A percentile compares a stretch with the other conserved stretches of the same genome.
Conservation (phyloP, 2,797 vertebrate species). For the Pogoniulus pusillus region DNA sequence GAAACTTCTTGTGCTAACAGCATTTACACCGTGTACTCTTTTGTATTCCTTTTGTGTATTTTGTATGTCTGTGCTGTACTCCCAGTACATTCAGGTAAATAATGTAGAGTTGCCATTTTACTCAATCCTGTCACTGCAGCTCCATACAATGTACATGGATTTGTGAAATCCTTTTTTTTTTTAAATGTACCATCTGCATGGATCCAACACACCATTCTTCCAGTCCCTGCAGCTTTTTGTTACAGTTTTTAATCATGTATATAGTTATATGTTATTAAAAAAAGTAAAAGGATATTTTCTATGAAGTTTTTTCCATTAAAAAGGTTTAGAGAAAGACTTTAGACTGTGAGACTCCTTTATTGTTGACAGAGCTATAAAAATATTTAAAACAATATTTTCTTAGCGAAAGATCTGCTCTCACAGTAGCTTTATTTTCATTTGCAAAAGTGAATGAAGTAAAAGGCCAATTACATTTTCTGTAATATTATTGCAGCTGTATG, state of each 20-base stretch:
- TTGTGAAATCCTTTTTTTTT: slow-evolving; percentile 35
- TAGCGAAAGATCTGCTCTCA: slow-evolving; percentile 57
- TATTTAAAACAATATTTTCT: slow-evolving; percentile 25
- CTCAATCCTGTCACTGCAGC: slow-evolving; percentile 19
- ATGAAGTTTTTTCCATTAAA: slow-evolving; percentile 84
- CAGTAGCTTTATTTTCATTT: slow-evolving; percentile 71
- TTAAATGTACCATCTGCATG: slow-evolving; percentile 52
- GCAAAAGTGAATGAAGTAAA: slow-evolving; percentile 52
- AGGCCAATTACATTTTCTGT: slow-evolving; percentile 40
- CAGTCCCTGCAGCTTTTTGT: slow-evolving; percentile 81
- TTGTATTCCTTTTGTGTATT: slow-evolving; percentile 63
- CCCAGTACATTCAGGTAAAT: slow-evolving; percentile 29
- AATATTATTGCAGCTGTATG: slow-evolving; percentile 65
- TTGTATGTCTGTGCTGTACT: slow-evolving; percentile 61
- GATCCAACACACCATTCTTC: slow-evolving; percentile 63
- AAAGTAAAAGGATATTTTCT: slow-evolving; percentile 80
- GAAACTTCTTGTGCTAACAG: slow-evolving; percentile 74
- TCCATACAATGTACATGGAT: slow-evolving; percentile 45
- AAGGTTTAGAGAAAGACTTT: slow-evolving; percentile 67
- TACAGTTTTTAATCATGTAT: slow-evolving; percentile 84
- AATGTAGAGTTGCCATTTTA: slow-evolving; percentile 35
- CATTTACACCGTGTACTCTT: slow-evolving; percentile 78
- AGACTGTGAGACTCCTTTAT: slow-evolving; percentile 59
- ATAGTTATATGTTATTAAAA: slow-evolving; percentile 87
- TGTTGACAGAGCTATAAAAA: slow-evolving; percentile 52